Evolutionary conservation across 2,888 invertebrate genomes (phyloP), one percentile per base, ranked within the genome.

Genomic region (Julus scanicus): DNA sequence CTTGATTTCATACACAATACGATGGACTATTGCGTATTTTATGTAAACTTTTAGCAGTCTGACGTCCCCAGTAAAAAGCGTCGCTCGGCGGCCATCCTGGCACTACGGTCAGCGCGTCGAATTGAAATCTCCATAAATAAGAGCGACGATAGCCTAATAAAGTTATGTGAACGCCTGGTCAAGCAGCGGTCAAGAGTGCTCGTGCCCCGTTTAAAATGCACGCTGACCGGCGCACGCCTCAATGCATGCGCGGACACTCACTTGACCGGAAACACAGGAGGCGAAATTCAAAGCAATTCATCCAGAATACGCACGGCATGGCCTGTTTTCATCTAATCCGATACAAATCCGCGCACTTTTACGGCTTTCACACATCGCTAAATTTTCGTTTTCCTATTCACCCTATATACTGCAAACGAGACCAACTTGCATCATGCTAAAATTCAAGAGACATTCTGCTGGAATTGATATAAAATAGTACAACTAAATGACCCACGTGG

Each of bases 81-180:
- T 17, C 63, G 9, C 63, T 3, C 63, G 63, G 17, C 20, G n/a
- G 17, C 63, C 63, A 63, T 17, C 63, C 5, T 1, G 63, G n/a
- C 63, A 15, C 53, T 17, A 17, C 53, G 53, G 15, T 53, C 53
- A 53, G 0, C 53, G 53, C 13, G 53, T 53, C 63, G 63, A 63
- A 20, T 63, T n/a, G 5, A n/a, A 63, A 63, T 63, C 20, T 63
- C 63, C 63, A 63, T 63, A 63, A 63, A 63, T 63, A 63, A 63
- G n/a, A 63, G n/a, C 63, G 63, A 63, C 63, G 63, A n/a, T 20
- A 20, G 63, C 63, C 63, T 63, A 63, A 63, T 63, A 63, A 63
- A 63, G 63, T 63, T 63, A 63, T 63, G n/a, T 20, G 63, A 63
- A 63, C 63, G 63, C 63, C 63, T 63, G 63, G 63, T 63, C 63